These are phyloP conservation scores for Phataginus tricuspis DNA, from an alignment of 2,797 vertebrate species.

Conservation along the genomic window DNA sequence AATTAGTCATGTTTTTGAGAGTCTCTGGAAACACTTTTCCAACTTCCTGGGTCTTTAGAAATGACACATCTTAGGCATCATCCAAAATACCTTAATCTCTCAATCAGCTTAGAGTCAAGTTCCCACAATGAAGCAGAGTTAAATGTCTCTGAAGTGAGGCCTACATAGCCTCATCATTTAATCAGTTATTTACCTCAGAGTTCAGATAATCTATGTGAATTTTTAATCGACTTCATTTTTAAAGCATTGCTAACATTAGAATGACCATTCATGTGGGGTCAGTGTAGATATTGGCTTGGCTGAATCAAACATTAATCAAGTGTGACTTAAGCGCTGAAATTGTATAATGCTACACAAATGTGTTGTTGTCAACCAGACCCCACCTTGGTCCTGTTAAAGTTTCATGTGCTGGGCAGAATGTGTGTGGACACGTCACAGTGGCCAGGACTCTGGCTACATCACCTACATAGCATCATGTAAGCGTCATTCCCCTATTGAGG, in stretches of 20 bases:
- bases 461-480: not conserved
- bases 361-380: not conserved
- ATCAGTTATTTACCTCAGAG: slow-evolving; percentile 50
- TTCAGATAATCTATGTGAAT: not conserved
- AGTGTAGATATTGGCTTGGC: not conserved
- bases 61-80: slow-evolving; percentile 75
- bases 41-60: slow-evolving; percentile 79
- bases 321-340: not conserved
- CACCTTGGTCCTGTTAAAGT: not conserved
- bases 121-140: slow-evolving; percentile 31
- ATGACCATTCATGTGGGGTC: not conserved
- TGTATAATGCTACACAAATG: not conserved
- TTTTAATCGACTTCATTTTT: slow-evolving; percentile 32
- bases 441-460: not conserved
- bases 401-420: not conserved
- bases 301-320: not conserved
- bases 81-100: slow-evolving; percentile 81
- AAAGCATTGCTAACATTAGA: not conserved
- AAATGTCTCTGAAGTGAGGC: slow-evolving; percentile 68
- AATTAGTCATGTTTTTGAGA: slow-evolving; percentile 84
- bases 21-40: slow-evolving; percentile 79
- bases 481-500: not conserved
- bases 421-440: too few species aligned
- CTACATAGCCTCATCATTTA: slow-evolving; percentile 54
- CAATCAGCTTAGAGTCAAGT: slow-evolving; percentile 75